These are phyloP conservation scores for Bradysia coprophila DNA, from an alignment of 1,140 invertebrate genomes.

Conservation along the genomic window DNA sequence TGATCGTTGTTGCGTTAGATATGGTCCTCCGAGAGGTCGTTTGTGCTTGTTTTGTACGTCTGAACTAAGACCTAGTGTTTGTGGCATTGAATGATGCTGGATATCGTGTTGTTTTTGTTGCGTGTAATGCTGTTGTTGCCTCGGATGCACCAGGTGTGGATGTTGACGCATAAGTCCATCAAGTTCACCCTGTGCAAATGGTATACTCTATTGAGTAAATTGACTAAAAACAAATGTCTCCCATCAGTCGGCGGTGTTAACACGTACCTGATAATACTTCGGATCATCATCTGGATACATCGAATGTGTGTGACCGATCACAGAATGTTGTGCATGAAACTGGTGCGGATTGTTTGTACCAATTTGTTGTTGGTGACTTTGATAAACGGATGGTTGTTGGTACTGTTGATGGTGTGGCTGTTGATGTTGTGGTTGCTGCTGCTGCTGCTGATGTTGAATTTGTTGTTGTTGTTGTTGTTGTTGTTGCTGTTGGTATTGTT, in stretches of 20 bases:
- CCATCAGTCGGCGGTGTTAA: no score
- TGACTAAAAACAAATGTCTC: slow-evolving; percentile 2
- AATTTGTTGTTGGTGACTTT: slow-evolving; percentile 4
- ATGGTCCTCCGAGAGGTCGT: slow-evolving; percentile 2
- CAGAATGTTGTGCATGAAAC: slow-evolving; percentile 2
- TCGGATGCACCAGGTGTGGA: slow-evolving; percentile 38
- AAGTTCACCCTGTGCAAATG: slow-evolving; percentile 48
- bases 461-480: slow-evolving; percentile 12
- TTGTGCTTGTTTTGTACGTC: neutral
- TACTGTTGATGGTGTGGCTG: neutral
- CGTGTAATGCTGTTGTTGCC: slow-evolving; percentile 17
- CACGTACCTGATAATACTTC: slow-evolving; percentile 29
- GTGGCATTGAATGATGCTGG: slow-evolving; percentile 14
- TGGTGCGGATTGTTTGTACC: slow-evolving; percentile 4
- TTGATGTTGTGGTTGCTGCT: slow-evolving; percentile 9
- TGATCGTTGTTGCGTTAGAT: slow-evolving; percentile 42
- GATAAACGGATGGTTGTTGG: neutral
- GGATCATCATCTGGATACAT: slow-evolving; percentile 37
- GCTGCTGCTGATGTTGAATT: slow-evolving; percentile 10
- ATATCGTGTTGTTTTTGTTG: slow-evolving; percentile 9
- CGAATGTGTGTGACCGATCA: neutral
- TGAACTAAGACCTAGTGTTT: slow-evolving; percentile 9
- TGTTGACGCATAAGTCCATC: slow-evolving; percentile 55
- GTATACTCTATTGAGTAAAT: neutral
- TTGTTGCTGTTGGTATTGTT: slow-evolving; percentile 12